A percentile compares a stretch with the other conserved stretches of the same genome.
Evolutionary conservation across 1,140 invertebrate species (phyloP).

Genomic region (Drosophila triauraria): DNA sequence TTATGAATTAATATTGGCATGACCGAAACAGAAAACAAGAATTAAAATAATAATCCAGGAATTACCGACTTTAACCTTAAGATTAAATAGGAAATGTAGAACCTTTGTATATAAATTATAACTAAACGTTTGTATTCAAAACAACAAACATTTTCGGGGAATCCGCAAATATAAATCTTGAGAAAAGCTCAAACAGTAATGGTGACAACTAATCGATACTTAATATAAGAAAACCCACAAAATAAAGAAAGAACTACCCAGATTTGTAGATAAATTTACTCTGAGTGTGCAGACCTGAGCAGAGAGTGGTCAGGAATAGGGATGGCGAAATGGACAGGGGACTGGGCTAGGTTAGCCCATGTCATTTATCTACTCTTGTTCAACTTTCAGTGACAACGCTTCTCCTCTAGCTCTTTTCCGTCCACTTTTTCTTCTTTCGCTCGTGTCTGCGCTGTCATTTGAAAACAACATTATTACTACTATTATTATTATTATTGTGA

Average conservation of each 20-base stretch:
- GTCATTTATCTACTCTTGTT: conserved; percentile 47
- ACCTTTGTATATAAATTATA: too few relatives aligned
- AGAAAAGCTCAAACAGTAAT: too few relatives aligned
- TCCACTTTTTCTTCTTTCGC: background rate
- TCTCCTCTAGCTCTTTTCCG: conserved; percentile 11
- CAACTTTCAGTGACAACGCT: conserved; percentile 40
- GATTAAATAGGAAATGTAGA: too few relatives aligned
- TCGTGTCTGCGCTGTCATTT: conserved; percentile 63
- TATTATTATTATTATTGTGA: conserved; percentile 78
- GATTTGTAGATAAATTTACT: background rate
- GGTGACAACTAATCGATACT: background rate
- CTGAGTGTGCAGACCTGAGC: background rate
- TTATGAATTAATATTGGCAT: too few relatives aligned
- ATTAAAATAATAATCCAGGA: too few relatives aligned
- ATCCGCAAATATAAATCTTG: too few relatives aligned
- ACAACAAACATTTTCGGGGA: too few relatives aligned
- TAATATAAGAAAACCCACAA: background rate
- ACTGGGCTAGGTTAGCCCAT: conserved; percentile 15
- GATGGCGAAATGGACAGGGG: background rate
- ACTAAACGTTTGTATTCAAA: too few relatives aligned
- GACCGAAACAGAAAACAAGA: too few relatives aligned
- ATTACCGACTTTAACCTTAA: too few relatives aligned
- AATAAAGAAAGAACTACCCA: too few relatives aligned
- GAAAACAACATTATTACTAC: conserved; percentile 79
- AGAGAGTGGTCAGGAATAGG: conserved; percentile 12